Base-by-base conservation (phyloP, 2,797 vertebrate genomes). In the Sebastes taczanowskii region DNA sequence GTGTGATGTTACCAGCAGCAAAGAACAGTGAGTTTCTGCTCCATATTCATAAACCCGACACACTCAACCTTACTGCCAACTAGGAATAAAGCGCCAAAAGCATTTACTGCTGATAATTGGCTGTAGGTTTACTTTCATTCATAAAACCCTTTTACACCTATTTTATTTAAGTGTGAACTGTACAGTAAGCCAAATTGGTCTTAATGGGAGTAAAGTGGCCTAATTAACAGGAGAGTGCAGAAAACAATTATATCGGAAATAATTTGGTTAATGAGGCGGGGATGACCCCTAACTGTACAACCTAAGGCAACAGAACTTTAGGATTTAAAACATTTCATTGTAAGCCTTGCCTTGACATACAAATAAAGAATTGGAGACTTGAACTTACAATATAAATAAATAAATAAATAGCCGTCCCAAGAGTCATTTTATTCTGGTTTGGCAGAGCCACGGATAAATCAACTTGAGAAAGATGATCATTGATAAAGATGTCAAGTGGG, bases 31-130 rank as follows among this genome's bases (percentile, higher is more conserved):
- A 4, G 38, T 61, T 6, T 52, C n/a, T 77, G 72, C 35, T 72
- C 29, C 53, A 53, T 29, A 76, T 76, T 82, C 59, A 86, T 68
- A 71, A 73, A 82, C 6, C 34, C 5, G 3, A 60, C 64, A 53
- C 59, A 4, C 25, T 77, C 23, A 46, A 8, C 10, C 14, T 56
- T 34, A 22, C 2, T 55, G 66, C 65, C 61, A 71, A 53, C 23
- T 14, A 14, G 25, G 20, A 73, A 49, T n/a, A 38, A 72, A 53
- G 23, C 78, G 29, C 29, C 49, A 32, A 75, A 62, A 59, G 13
- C 27, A 59, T 64, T 30, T 58, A 73, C 49, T 30, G 38, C 20
- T 38, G 3, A 60, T 38, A 49, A 69, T 25, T 77, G 4, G 56
- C 49, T 49, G 22, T 71, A 16, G 52, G 27, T 77, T 61, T 61